Evolutionary conservation across 2,113 vertebrate species (phyloP).

Genomic region (Onychorhynchus coronatus): DNA sequence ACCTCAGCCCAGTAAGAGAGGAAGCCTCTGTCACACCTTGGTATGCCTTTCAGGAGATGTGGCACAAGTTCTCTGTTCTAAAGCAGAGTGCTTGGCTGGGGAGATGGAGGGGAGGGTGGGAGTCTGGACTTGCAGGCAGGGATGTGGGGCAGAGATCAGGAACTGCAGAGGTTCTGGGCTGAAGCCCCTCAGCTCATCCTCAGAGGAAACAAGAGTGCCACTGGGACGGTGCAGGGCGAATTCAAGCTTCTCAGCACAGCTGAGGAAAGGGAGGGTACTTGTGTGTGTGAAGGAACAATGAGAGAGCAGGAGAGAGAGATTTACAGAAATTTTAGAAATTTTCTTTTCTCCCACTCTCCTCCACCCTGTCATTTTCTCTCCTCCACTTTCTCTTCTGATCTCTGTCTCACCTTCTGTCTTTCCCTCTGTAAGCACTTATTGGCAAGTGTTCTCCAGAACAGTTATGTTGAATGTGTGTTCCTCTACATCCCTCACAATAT

Average conservation of each 20-base stretch:
- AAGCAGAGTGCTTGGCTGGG: background rate
- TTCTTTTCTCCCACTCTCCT: background rate
- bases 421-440: background rate
- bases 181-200: background rate
- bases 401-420: slow-evolving; percentile 3
- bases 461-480: background rate
- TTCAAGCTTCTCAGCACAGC: rapidly evolving
- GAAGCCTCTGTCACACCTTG: background rate
- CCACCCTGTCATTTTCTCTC: background rate
- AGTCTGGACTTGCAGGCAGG: background rate
- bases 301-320: background rate
- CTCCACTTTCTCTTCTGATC: background rate
- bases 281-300: background rate
- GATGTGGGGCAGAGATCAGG: background rate
- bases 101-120: background rate
- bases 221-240: background rate
- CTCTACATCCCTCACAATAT: slow-evolving; percentile 1
- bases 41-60: background rate
- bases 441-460: slow-evolving; percentile 12
- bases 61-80: background rate
- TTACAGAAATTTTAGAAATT: background rate
- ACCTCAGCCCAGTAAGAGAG: background rate
- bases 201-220: background rate
- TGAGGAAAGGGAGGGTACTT: background rate
- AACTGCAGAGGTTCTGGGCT: background rate